Percentiles rank a stretch among this genome's conserved stretches.
phyloP scores from a whole-genome alignment of 2,113 vertebrate genomes.

The Antigone vipio region DNA sequence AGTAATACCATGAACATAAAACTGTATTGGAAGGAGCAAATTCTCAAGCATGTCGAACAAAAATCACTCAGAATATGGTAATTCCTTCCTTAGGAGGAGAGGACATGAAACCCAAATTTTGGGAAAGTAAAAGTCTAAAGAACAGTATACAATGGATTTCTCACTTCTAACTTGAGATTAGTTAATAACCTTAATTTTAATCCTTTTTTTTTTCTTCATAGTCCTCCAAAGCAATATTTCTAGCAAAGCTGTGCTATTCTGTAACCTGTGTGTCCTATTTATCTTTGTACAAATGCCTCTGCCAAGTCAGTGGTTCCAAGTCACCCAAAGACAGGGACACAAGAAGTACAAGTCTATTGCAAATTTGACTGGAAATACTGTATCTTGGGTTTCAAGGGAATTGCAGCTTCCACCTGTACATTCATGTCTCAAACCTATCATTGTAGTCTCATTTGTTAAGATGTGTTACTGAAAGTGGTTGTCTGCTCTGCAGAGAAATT shows the following conservation, averaged over 20 bases:
- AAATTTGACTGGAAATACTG: not conserved
- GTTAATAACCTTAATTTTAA: not conserved
- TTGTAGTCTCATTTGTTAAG: not conserved
- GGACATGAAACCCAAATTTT: not conserved
- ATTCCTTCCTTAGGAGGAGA: not conserved
- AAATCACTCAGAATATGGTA: not conserved
- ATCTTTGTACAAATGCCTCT: not conserved
- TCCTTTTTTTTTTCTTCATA: not conserved
- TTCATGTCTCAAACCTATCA: not conserved
- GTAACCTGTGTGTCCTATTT: fast-evolving
- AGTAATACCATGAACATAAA: not conserved
- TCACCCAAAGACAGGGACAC: not conserved
- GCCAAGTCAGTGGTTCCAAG: not conserved
- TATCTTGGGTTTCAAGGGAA: not conserved
- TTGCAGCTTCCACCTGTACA: not conserved
- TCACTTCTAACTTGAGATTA: not conserved
- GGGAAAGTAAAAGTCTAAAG: not conserved
- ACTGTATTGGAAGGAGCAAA: not conserved
- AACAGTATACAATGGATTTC: not conserved
- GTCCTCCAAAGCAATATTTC: not conserved
- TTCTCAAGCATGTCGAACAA: not conserved
- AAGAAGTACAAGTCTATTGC: not conserved
- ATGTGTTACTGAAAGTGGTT: not conserved
- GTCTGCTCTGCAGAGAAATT: not conserved
- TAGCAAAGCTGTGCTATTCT: not conserved